phyloP scores from a whole-genome alignment of 2,888 invertebrate species.

The Tubiluchus corallicola region DNA sequence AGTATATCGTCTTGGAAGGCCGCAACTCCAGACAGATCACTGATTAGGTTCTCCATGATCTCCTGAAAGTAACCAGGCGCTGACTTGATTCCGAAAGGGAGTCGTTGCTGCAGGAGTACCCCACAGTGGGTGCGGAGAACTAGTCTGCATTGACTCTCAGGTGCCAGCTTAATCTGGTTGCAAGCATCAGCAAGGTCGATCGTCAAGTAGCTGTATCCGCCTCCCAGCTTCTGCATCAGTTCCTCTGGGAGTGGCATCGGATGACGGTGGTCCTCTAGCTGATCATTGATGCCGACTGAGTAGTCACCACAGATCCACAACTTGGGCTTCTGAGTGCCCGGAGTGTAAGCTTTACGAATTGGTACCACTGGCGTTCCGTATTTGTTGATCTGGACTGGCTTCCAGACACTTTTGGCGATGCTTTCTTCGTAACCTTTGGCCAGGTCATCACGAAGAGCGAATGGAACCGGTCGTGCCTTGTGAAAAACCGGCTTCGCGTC shows the following conservation, averaged over 20 bases:
- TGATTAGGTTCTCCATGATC: constrained; percentile 9
- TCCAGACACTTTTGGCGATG: constrained; percentile 10
- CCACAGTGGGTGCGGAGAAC: constrained; percentile 10
- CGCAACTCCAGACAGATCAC: constrained; percentile 6
- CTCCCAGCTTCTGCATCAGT: background rate
- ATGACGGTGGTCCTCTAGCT: background rate
- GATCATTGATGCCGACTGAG: background rate
- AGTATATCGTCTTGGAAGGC: constrained; percentile 10
- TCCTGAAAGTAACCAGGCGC: constrained; percentile 10
- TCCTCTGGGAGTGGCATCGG: background rate
- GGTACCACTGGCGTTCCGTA: background rate
- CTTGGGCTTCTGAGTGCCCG: background rate
- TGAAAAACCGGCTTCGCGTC: constrained; percentile 7
- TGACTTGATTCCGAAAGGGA: constrained; percentile 9
- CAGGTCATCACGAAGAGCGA: constrained; percentile 6
- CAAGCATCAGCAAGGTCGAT: background rate
- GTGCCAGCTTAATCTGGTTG: background rate
- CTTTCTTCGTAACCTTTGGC: constrained; percentile 8
- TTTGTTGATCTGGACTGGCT: background rate
- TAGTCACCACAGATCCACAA: constrained; percentile 1
- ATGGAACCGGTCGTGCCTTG: constrained; percentile 10
- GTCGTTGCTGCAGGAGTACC: constrained; percentile 9
- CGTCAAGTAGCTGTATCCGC: background rate
- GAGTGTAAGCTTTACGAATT: background rate
- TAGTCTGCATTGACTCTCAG: no score